Conservation (phyloP, 1,140 invertebrate genomes). For the Galleria mellonella region DNA sequence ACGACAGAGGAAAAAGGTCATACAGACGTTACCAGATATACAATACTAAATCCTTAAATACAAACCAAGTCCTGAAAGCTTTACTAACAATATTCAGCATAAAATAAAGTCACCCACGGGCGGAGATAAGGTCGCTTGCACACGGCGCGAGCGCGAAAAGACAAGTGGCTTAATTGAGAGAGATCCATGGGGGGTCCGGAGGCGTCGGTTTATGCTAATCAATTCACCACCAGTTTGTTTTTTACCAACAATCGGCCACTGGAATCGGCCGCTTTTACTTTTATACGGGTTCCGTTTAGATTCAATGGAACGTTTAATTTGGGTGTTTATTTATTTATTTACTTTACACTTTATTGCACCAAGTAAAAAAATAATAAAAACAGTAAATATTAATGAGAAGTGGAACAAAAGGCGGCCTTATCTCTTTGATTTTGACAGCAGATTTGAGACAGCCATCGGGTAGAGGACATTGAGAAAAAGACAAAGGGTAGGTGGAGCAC, state of each 20-base stretch:
- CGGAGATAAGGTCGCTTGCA: conserved; percentile 50
- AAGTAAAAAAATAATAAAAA: no score
- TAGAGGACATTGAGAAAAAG: no score
- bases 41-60: no score
- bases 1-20: no score
- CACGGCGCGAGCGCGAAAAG: conserved; percentile 41
- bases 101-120: conserved; percentile 50
- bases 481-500: no score
- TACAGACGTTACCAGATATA: no score
- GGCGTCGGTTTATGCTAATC: conserved; percentile 68
- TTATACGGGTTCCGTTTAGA: conserved; percentile 27
- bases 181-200: conserved; percentile 47
- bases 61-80: no score
- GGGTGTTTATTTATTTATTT: no score
- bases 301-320: conserved; percentile 14
- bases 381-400: no score
- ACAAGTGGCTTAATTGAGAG: conserved; percentile 68
- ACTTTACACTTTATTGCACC: no score
- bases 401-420: no score
- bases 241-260: conserved; percentile 48
- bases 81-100: conserved; percentile 20
- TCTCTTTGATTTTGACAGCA: not conserved
- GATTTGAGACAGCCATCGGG: no score
- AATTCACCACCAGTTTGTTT: conserved; percentile 61
- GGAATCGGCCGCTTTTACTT: conserved; percentile 37